Conservation (phyloP, 92 coral and sea anemone species). For the Meandrina meandrites region DNA sequence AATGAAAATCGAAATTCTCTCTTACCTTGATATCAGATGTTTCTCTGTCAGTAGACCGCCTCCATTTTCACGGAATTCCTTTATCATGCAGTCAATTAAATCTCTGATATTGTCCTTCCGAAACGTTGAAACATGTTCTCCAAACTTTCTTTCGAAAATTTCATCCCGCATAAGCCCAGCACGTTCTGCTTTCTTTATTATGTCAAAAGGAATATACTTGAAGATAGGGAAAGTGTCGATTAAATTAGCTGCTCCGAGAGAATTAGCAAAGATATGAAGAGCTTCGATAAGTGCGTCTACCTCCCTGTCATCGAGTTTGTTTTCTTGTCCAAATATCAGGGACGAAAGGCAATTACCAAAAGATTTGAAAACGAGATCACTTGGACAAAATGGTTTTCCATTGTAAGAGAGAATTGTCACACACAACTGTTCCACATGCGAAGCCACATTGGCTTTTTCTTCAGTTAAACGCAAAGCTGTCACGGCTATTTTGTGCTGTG, state of each 20-base stretch:
- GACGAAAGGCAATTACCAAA: constrained; percentile 66
- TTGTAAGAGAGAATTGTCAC: constrained; percentile 39
- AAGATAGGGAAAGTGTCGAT: constrained; percentile 86
- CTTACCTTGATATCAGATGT: constrained; percentile 18
- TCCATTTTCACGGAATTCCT: neutral
- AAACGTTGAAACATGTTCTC: constrained; percentile 57
- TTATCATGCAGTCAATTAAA: constrained; percentile 12
- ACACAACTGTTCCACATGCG: constrained; percentile 66
- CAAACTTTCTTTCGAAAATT: constrained; percentile 68
- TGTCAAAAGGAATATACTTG: constrained; percentile 60
- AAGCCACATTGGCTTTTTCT: constrained; percentile 43
- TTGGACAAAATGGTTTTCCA: constrained; percentile 61
- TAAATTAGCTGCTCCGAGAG: constrained; percentile 82
- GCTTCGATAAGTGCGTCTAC: constrained; percentile 60
- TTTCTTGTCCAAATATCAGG: constrained; percentile 62
- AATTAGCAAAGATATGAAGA: constrained; percentile 57
- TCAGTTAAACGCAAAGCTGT: constrained; percentile 55
- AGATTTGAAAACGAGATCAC: constrained; percentile 57
- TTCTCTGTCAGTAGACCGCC: neutral
- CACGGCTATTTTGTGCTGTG: constrained; percentile 62
- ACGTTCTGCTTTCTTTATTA: constrained; percentile 49
- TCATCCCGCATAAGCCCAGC: constrained; percentile 59
- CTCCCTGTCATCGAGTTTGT: constrained; percentile 63
- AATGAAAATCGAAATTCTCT: neutral
- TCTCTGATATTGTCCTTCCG: neutral